These are phyloP conservation scores for Cirrhinus molitorella DNA, from an alignment of 2,797 vertebrate genomes.

Conservation along the genomic window DNA sequence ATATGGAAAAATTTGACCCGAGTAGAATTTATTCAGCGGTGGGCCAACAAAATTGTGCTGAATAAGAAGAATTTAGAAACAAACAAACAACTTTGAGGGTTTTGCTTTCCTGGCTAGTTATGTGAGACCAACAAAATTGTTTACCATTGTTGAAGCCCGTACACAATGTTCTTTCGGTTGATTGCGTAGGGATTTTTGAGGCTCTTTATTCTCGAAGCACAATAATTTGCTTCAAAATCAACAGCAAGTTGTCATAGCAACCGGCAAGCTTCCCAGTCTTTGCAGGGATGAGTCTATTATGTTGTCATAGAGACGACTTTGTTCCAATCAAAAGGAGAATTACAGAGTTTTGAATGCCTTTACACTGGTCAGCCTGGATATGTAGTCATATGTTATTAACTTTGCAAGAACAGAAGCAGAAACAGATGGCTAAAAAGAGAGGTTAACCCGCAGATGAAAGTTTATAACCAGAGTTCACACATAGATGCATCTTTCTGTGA, in stretches of 20 bases:
- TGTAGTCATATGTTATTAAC: background rate
- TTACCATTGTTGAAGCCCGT: background rate
- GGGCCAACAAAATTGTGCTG: too few relatives aligned
- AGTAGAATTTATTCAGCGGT: too few relatives aligned
- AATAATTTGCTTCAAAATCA: constrained; percentile 69
- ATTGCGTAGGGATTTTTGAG: constrained; percentile 25
- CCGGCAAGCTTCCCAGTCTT: constrained; percentile 64
- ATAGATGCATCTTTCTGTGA: constrained; percentile 38
- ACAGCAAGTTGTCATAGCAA: constrained; percentile 73
- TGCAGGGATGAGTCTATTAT: constrained; percentile 62
- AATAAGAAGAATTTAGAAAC: background rate
- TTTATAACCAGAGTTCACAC: constrained; percentile 12
- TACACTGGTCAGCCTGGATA: constrained; percentile 13
- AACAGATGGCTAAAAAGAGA: background rate
- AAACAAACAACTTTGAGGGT: background rate
- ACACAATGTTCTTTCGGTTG: constrained; percentile 26
- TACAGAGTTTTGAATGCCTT: constrained; percentile 52
- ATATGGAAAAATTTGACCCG: too few relatives aligned
- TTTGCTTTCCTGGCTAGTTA: constrained; percentile 5
- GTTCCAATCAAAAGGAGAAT: constrained; percentile 64
- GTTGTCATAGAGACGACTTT: constrained; percentile 73
- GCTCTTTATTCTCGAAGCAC: constrained; percentile 55
- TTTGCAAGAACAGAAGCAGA: background rate
- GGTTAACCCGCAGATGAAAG: background rate
- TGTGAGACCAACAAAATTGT: background rate